Conservation (phyloP, 2,113 vertebrate genomes). For the Oryzias javanicus region DNA sequence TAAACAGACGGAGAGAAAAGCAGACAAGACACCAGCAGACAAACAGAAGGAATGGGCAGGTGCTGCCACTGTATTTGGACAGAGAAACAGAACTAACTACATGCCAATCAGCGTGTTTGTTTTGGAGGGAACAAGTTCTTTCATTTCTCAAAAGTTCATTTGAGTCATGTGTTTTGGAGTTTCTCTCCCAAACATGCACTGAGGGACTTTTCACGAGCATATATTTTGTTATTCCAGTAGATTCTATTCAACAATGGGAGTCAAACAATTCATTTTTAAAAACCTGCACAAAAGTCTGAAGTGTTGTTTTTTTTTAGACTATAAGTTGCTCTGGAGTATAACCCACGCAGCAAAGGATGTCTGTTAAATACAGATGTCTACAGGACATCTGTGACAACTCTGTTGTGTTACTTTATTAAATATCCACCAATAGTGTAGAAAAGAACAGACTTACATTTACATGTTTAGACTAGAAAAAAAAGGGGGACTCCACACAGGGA, state of each 20-base stretch:
- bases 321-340: no score
- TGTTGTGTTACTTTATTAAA: no score
- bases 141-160: conserved; percentile 1
- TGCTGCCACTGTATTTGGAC: conserved; percentile 46
- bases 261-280: neutral
- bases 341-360: no score
- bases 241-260: neutral
- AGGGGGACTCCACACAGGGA: no score
- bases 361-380: no score
- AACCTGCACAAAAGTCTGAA: neutral
- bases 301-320: no score
- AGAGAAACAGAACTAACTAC: conserved; percentile 12
- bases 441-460: no score
- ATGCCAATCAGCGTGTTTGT: conserved; percentile 42
- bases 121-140: conserved; percentile 16
- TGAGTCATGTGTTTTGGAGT: neutral
- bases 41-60: conserved; percentile 54
- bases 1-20: conserved; percentile 52
- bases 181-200: conserved; percentile 8
- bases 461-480: no score
- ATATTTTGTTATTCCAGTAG: neutral
- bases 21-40: conserved; percentile 41
- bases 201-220: neutral
- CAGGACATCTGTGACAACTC: no score
- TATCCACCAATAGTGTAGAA: no score